Evolutionary conservation across 1,140 invertebrate genomes (phyloP).

Genomic region (Zelostemma sp.): DNA sequence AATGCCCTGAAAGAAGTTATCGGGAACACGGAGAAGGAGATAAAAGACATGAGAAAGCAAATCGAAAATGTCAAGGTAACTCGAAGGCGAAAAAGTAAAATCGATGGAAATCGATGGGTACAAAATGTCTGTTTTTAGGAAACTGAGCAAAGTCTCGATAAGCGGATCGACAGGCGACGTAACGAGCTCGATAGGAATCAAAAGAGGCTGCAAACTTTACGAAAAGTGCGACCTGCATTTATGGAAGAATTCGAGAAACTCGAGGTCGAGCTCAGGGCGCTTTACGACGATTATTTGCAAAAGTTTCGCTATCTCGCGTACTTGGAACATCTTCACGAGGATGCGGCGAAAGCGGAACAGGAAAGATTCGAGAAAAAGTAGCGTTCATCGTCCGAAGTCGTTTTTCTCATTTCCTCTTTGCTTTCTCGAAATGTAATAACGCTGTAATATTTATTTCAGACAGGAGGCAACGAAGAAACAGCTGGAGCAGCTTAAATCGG

Average conservation of each 20-base stretch:
- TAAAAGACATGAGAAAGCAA: conserved; percentile 79
- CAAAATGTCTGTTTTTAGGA: conserved; percentile 44
- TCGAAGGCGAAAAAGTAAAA: conserved; percentile 16
- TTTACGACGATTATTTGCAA: conserved; percentile 91
- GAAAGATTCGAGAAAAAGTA: conserved; percentile 75
- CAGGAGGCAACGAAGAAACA: conserved; percentile 70
- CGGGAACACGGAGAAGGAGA: conserved; percentile 76
- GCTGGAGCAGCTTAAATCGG: conserved; percentile 68
- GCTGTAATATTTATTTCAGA: conserved; percentile 43
- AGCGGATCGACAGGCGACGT: conserved; percentile 92
- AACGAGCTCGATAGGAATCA: conserved; percentile 93
- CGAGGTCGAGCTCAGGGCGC: conserved; percentile 85
- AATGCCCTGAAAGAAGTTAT: conserved; percentile 79
- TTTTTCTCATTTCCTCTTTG: neutral
- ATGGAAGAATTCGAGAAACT: conserved; percentile 96
- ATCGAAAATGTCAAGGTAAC: conserved; percentile 85
- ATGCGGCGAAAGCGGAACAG: conserved; percentile 77
- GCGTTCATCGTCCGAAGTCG: neutral
- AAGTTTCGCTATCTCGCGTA: conserved; percentile 90
- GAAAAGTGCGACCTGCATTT: conserved; percentile 97
- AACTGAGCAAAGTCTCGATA: conserved; percentile 83
- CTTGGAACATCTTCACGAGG: conserved; percentile 82
- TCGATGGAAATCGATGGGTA: conserved; percentile 1
- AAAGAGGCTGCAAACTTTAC: conserved; percentile 91
- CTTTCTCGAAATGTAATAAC: no score